Conservation (phyloP, 2,113 vertebrate species). For the Typhlomys cinereus region DNA sequence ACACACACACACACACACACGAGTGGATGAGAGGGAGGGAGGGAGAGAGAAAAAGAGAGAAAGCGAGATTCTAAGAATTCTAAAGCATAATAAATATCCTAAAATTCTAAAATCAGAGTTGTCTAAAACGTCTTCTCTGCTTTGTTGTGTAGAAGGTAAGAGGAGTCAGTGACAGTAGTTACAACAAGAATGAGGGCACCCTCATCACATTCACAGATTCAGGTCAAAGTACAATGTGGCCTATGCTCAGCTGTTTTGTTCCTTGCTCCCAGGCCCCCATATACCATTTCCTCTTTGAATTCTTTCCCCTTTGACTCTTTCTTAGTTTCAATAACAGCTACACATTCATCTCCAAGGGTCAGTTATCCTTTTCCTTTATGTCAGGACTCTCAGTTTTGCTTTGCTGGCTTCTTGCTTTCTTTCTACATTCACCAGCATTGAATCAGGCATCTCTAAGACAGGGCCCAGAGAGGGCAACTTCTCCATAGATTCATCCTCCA, state of each 20-base stretch:
- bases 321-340: background rate
- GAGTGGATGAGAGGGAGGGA: too few species aligned
- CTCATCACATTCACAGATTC: background rate
- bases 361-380: background rate
- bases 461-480: background rate
- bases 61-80: too few species aligned
- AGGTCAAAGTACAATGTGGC: background rate
- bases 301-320: background rate
- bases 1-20: background rate
- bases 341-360: background rate
- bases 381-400: background rate
- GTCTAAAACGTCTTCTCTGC: too few species aligned
- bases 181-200: background rate
- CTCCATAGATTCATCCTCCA: background rate
- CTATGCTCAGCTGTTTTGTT: background rate
- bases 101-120: background rate
- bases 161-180: background rate
- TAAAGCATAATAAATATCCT: background rate
- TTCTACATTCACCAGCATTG: background rate
- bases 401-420: background rate
- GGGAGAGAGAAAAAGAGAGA: too few species aligned
- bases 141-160: background rate
- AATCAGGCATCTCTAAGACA: background rate
- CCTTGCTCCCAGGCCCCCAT: background rate
- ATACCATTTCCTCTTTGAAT: background rate